Percentiles rank a stretch among this genome's conserved stretches.
Evolutionary conservation across 2,888 invertebrate species (phyloP).

Genomic region (Pegoplata infirma): DNA sequence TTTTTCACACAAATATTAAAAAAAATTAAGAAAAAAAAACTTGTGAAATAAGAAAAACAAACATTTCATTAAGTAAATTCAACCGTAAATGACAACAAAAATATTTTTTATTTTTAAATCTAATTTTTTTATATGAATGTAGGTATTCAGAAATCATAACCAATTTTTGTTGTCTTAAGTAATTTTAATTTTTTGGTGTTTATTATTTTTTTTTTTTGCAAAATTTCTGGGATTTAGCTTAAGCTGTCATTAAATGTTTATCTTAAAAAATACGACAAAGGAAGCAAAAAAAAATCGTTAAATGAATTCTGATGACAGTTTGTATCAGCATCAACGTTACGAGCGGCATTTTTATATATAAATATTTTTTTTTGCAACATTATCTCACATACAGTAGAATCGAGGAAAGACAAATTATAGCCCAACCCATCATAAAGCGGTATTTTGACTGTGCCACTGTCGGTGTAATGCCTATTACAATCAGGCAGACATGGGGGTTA

Average conservation of each 20-base stretch:
- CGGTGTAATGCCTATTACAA: no score
- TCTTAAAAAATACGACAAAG: slow-evolving; percentile 51
- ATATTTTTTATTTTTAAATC: not conserved
- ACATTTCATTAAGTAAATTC: slow-evolving; percentile 37
- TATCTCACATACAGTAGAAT: slow-evolving; percentile 8
- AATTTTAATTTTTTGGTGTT: no score
- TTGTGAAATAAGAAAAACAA: slow-evolving; percentile 44
- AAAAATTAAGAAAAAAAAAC: slow-evolving; percentile 20
- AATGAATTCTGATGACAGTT: slow-evolving; percentile 63
- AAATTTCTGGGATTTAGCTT: slow-evolving; percentile 44
- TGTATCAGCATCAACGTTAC: slow-evolving; percentile 57
- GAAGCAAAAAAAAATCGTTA: slow-evolving; percentile 33
- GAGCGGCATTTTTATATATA: slow-evolving; percentile 31
- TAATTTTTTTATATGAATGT: not conserved
- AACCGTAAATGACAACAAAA: slow-evolving; percentile 25
- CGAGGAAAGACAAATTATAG: no score
- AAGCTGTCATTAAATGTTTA: slow-evolving; percentile 62
- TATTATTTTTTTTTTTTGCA: slow-evolving; percentile 3
- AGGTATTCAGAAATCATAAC: slow-evolving; percentile 16
- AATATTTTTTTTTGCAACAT: slow-evolving; percentile 29
- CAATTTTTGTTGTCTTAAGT: slow-evolving; percentile 25
- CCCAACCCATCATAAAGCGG: no score
- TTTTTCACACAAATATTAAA: slow-evolving; percentile 60
- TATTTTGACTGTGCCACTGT: no score
- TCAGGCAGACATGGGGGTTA: no score